A percentile compares a stretch with the other conserved stretches of the same genome.
Evolutionary conservation across 1,140 invertebrate species (phyloP).

Genomic region (Drosophila parvula): DNA sequence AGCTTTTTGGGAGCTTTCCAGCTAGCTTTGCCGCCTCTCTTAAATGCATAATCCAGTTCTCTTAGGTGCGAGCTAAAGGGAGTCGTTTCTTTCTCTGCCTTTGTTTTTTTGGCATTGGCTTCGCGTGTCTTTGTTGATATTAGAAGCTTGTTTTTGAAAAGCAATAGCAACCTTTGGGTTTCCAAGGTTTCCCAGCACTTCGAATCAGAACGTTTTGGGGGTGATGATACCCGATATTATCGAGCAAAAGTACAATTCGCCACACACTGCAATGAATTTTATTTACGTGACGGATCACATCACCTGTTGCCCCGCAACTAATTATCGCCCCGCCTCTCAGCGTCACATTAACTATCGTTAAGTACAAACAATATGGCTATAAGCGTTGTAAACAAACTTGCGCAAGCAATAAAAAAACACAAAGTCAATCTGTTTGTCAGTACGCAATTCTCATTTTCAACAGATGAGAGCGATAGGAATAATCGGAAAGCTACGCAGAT

Average conservation of each 20-base stretch:
- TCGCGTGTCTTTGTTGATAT: slow-evolving; percentile 32
- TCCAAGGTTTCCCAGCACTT: slow-evolving; percentile 40
- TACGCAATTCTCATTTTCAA: slow-evolving; percentile 7
- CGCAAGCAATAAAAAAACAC: slow-evolving; percentile 18
- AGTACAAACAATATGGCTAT: background rate
- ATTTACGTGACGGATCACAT: slow-evolving; percentile 20
- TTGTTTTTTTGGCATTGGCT: slow-evolving; percentile 44
- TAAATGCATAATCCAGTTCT: slow-evolving; percentile 2
- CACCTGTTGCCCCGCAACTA: slow-evolving; percentile 7
- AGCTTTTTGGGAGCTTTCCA: slow-evolving; percentile 1
- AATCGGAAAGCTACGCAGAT: slow-evolving; percentile 8
- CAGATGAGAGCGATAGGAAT: slow-evolving; percentile 9
- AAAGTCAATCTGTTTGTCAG: slow-evolving; percentile 11
- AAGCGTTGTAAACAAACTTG: slow-evolving; percentile 24
- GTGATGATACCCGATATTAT: slow-evolving; percentile 9
- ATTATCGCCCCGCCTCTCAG: background rate
- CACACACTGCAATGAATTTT: slow-evolving; percentile 16
- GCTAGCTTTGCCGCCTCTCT: slow-evolving; percentile 18
- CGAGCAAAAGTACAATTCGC: slow-evolving; percentile 12
- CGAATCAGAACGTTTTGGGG: slow-evolving; percentile 3
- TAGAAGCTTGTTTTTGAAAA: slow-evolving; percentile 30
- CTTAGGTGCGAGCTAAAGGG: slow-evolving; percentile 2
- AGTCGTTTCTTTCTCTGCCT: too few species aligned
- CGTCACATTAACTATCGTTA: slow-evolving; percentile 10
- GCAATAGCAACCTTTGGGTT: slow-evolving; percentile 45